Base-by-base conservation (phyloP, 2,888 invertebrate species). In the Crossocerus cetratus region DNA sequence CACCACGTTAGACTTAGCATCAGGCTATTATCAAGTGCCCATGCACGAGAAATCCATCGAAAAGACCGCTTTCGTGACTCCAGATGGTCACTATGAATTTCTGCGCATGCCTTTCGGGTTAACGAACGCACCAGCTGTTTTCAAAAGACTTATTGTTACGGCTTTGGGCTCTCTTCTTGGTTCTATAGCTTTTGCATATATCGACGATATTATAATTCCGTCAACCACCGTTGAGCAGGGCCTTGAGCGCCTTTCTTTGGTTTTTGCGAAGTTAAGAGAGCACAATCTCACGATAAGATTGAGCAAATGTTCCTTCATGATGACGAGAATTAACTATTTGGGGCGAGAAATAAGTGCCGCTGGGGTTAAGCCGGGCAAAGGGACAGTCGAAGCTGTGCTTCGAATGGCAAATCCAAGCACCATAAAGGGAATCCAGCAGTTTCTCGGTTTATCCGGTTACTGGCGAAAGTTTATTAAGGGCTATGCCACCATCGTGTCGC, bases 341-440 rank as follows among this genome's bases (percentile, higher is more conserved):
- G 87, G 89, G 0, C 84, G 85, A 55, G 62, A 81, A 0, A 78
- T 87, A 2, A 72, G 71, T 4, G 60, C 63, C 2, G 63, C 72
- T 0, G 84, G 83, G 5, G 70, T 88, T 1, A 61, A 65, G 18
- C 79, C 77, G 0, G 78, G 79, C 0, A 18, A 20, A 0, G n/a
- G 21, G 3, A 79, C 77, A 21, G 43, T 71, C 0, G 20, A 62
- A 8, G 67, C 79, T 1, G 82, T 83, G 1, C 57, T 78, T 3
- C 14, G 71, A 0, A 72, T 74, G 53, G 58, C 75, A 0, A 49
- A 11, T 3, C 76, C 81, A 0, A 43, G 44, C 1, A 55, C 44
- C 1, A 56, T 69, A 0, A 60, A 57, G 11, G 58, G 66, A 22
- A 11, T 74, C 2, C 53, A 69, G 1, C 65, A 72, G 23, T 74